These are phyloP conservation scores for Chauna torquata DNA, from an alignment of 2,113 vertebrate species.

Conservation along the genomic window DNA sequence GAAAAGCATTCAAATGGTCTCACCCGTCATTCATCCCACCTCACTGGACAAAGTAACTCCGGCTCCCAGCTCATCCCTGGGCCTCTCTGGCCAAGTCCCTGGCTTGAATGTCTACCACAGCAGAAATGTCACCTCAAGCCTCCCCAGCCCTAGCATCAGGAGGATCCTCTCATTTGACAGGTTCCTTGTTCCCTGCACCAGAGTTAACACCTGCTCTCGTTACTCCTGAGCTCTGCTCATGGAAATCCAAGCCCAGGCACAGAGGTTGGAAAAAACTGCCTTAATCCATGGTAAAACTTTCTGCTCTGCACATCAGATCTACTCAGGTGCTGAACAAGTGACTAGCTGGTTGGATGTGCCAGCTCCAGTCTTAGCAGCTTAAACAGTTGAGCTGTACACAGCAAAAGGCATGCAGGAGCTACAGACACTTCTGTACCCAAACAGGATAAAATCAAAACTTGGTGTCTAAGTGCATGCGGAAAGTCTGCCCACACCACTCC, in stretches of 20 bases:
- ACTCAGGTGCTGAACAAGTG: not conserved
- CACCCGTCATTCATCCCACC: not conserved
- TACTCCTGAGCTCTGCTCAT: not conserved
- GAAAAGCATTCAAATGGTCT: not conserved
- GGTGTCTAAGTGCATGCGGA: not conserved
- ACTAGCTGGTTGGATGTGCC: not conserved
- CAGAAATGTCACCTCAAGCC: not conserved
- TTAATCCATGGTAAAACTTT: not conserved
- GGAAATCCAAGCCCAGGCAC: not conserved
- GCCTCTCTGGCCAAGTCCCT: not conserved
- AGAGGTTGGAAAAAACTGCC: not conserved
- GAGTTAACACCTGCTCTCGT: not conserved
- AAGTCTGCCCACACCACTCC: not conserved
- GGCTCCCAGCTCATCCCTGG: not conserved
- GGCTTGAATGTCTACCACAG: not conserved
- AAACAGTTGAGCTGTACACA: not conserved
- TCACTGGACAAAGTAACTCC: not conserved
- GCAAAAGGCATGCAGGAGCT: not conserved
- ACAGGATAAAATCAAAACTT: not conserved
- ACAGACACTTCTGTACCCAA: not conserved
- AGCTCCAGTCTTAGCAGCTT: not conserved
- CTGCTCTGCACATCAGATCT: not conserved
- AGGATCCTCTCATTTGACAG: not conserved
- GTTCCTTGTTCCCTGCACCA: not conserved
- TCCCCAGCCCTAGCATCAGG: not conserved